Evolutionary conservation across 2,888 invertebrate genomes (phyloP).

Genomic region (Brenthis daphne): DNA sequence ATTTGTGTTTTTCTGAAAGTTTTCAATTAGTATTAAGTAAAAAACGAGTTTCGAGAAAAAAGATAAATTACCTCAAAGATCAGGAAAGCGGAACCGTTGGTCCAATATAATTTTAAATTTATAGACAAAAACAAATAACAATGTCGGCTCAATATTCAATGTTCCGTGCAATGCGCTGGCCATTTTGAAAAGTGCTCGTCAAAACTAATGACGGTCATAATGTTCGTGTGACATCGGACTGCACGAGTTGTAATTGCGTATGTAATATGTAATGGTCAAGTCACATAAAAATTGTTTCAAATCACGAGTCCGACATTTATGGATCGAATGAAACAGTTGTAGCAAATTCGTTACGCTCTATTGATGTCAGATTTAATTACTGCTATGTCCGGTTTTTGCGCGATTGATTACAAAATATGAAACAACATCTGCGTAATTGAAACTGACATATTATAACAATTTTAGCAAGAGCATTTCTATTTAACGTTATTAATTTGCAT

Average conservation of each 20-base stretch:
- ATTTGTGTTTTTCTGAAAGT: conserved; percentile 5
- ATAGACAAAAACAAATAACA: conserved; percentile 32
- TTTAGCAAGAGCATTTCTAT: not conserved
- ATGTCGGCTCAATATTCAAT: conserved; percentile 30
- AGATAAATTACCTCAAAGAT: conserved; percentile 47
- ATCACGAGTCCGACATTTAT: conserved; percentile 34
- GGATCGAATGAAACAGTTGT: conserved; percentile 44
- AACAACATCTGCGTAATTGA: conserved; percentile 28
- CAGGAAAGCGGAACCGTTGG: conserved; percentile 66
- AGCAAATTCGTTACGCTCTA: conserved; percentile 58
- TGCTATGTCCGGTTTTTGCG: conserved; percentile 57
- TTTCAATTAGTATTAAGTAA: conserved; percentile 20
- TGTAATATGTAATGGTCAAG: conserved; percentile 30
- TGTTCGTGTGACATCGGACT: conserved; percentile 22
- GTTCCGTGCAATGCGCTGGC: conserved; percentile 32
- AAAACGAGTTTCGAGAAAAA: conserved; percentile 37
- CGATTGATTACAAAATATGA: conserved; percentile 46
- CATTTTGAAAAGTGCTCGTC: conserved; percentile 27
- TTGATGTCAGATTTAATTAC: conserved; percentile 60
- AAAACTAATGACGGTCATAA: conserved; percentile 29
- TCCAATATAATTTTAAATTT: conserved; percentile 44
- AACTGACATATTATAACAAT: conserved; percentile 2
- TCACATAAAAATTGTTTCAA: conserved; percentile 29
- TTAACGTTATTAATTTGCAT: too few relatives aligned
- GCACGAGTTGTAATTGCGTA: conserved; percentile 27